Evolutionary conservation across 1,140 invertebrate species (phyloP), one percentile per base, ranked within the genome.

Genomic region (Scaptomyza montana): DNA sequence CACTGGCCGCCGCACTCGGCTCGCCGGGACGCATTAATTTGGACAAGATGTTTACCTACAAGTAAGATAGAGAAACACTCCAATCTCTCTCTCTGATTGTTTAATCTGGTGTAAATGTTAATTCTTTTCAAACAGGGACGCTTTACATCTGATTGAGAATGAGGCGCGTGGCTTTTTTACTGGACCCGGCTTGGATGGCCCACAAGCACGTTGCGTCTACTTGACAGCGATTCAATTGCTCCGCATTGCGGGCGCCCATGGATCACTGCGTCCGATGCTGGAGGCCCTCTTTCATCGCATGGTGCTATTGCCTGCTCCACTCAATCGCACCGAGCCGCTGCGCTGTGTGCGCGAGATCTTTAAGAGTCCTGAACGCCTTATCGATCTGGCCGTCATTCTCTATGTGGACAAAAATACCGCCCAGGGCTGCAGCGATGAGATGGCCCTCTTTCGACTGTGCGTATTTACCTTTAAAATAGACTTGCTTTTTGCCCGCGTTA

Each of bases 281-380:
- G 97, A 98, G 91, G 97, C 97, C 0, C 93, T 98, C 2, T 98
- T 98, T 91, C 97, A 98, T 92, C 93, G 97, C 39, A 98, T 98
- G 96, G 92, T 98, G 0, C 92, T 98, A 0, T 96, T 98, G 92
- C 97, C 97, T 25, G 95, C 96, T 0, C 95, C 97, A 0, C 93
- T 95, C 43, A 97, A 98, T 92, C 94, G 97, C 41, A 93, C 97
- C 4, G 97, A 98, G 89, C 96, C 97, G 0, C 90, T 98, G 7
- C 95, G 96, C 75, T 96, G 97, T 72, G 93, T 97, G 1, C 95
- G 95, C 73, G 96, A 97, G 93, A 92, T 97, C 21, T 92, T 97
- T 6, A 93, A 94, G 59, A 95, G 94, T 82, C 95, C 96, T 1
- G 95, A 94, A 77, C 92, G 95, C 50, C 93, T 97, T 25, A 94